Evolutionary conservation across 1,140 invertebrate species (phyloP).

Genomic region (Macrobrachium nipponense): DNA sequence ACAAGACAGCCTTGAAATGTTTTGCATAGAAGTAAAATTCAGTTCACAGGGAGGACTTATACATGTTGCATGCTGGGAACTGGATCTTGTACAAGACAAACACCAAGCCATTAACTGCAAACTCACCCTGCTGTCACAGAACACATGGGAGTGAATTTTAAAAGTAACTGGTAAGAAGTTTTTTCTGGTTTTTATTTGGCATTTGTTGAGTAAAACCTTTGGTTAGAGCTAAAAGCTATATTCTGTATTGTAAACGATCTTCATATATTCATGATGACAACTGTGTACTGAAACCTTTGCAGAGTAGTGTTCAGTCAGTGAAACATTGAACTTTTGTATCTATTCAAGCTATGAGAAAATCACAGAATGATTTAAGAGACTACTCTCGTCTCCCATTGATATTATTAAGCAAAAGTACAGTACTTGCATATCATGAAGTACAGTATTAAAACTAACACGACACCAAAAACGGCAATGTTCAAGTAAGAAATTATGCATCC

Average conservation of each 20-base stretch:
- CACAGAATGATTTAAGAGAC: slow-evolving; percentile 50
- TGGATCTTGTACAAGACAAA: slow-evolving; percentile 46
- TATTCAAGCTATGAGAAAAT: slow-evolving; percentile 47
- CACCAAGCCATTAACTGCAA: slow-evolving; percentile 27
- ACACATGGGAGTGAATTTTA: background rate
- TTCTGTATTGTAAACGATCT: background rate
- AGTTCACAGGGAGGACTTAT: slow-evolving; percentile 38
- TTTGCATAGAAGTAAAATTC: slow-evolving; percentile 48
- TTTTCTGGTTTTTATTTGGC: background rate
- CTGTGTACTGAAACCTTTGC: slow-evolving; percentile 5
- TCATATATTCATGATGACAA: background rate
- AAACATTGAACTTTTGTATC: slow-evolving; percentile 33
- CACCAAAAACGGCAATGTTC: slow-evolving; percentile 45
- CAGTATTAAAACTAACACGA: slow-evolving; percentile 38
- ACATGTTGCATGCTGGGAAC: slow-evolving; percentile 38
- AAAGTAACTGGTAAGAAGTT: background rate
- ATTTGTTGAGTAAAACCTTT: background rate
- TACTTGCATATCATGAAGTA: slow-evolving; percentile 46
- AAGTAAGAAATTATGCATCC: slow-evolving; percentile 52
- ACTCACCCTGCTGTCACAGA: background rate
- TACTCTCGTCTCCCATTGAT: slow-evolving; percentile 29
- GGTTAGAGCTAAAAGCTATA: background rate
- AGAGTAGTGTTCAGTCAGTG: slow-evolving; percentile 30
- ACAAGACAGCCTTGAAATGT: slow-evolving; percentile 36
- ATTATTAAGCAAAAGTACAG: slow-evolving; percentile 28